Percentiles rank a stretch among this genome's conserved stretches.
These are phyloP conservation scores for Itoplectis maculator DNA, from an alignment of 2,888 invertebrate species.

Conservation along the genomic window DNA sequence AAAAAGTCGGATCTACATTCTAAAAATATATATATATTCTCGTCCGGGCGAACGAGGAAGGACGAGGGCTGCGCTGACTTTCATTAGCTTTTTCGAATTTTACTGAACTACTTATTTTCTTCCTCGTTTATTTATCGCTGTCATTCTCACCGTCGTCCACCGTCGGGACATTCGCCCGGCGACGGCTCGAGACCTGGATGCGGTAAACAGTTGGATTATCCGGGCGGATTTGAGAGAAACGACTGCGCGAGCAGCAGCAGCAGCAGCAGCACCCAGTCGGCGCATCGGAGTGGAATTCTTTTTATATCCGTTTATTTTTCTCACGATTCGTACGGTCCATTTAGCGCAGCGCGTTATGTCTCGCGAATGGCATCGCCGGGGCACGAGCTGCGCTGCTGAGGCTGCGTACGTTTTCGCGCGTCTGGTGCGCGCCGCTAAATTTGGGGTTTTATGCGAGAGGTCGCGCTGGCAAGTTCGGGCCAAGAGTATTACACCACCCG, in stretches of 20 bases:
- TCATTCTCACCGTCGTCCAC: slow-evolving; percentile 31
- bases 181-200: slow-evolving; percentile 52
- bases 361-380: slow-evolving; percentile 2
- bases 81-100: slow-evolving; percentile 39
- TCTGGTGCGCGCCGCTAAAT: slow-evolving; percentile 64
- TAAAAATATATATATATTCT: slow-evolving; percentile 34
- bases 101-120: slow-evolving; percentile 21
- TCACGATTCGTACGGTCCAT: slow-evolving; percentile 60
- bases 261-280: slow-evolving; percentile 42
- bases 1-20: slow-evolving; percentile 18
- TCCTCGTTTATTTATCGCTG: not conserved
- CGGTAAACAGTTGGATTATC: slow-evolving; percentile 81
- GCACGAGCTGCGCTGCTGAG: no score
- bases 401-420: slow-evolving; percentile 48
- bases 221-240: slow-evolving; percentile 69
- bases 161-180: slow-evolving; percentile 34
- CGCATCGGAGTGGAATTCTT: slow-evolving; percentile 52
- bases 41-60: not conserved
- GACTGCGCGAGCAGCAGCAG: slow-evolving; percentile 37
- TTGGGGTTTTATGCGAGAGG: slow-evolving; percentile 65
- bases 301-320: slow-evolving; percentile 65
- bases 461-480: slow-evolving; percentile 52
- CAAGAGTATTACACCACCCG: slow-evolving; percentile 51
- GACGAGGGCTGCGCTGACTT: slow-evolving; percentile 9
- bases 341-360: slow-evolving; percentile 19